Base-by-base conservation (phyloP, 2,113 vertebrate species). In the Urocitellus parryii region DNA sequence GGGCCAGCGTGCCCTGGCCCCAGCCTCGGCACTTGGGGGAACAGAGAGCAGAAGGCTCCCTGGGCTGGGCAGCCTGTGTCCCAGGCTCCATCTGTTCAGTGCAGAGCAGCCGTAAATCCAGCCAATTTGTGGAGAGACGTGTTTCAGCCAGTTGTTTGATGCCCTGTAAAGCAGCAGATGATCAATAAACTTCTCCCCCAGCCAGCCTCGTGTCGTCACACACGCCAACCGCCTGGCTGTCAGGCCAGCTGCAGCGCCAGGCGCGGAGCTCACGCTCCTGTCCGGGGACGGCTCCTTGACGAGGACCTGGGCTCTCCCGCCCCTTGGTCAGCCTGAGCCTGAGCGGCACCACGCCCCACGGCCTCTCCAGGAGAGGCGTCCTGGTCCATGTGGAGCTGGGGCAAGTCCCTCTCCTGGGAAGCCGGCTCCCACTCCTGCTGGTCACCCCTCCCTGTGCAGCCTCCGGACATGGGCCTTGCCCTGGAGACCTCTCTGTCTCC, bases 191-290 rank as follows among this genome's bases (percentile, higher is more conserved):
- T 0, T 8, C 20, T 27, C 25, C n/a, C 20, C 14, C 0, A 13
- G n/a, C 17, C 8, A 1, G 45, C 12, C 16, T 27, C 1, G 9
- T 0, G 32, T 0, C 16, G 0, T 17, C 20, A 2, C 1, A 7
- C 5, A 0, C 0, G 3, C 18, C 5, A 2, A 25, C 37, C 11
- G 0, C 34, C 1, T 0, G 4, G 39, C 29, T 1, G 1, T 8
- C 0, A 0, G 32, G 17, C 34, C n/a, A 18, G 45, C 77, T 1
- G 2, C 4, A 2, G 39, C 0, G 2, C 39, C 14, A 0, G 18
- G 5, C 0, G 4, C 2, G 4, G 39, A 8, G 0, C 0, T 25
- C 11, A 32, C 2, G 3, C 8, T 3, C 6, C 1, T 8, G 0
- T 11, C 45, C 24, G 1, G 8, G 7, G 4, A 0, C 6, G 32